A percentile compares a stretch with the other conserved stretches of the same genome.
Conservation (phyloP, 2,888 invertebrate species). For the Nezara viridula region DNA sequence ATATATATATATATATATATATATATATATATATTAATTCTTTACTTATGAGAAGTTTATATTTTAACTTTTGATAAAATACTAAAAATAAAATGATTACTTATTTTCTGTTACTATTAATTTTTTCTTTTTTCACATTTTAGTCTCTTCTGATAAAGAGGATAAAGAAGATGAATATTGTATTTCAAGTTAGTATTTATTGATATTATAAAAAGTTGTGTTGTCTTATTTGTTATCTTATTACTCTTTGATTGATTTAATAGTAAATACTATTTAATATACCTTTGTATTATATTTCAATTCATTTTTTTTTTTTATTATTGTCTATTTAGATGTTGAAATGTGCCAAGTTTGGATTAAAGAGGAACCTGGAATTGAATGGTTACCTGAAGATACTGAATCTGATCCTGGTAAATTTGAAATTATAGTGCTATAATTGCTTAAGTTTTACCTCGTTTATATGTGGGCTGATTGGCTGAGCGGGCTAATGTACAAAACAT, state of each 20-base stretch:
- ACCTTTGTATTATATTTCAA: background rate
- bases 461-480: too few species aligned
- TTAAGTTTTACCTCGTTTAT: background rate
- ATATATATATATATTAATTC: too few species aligned
- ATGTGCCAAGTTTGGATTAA: conserved; percentile 26
- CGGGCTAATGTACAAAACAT: too few species aligned
- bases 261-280: background rate
- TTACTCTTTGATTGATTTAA: background rate
- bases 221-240: background rate
- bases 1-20: too few species aligned
- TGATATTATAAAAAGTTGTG: background rate
- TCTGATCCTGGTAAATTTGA: background rate
- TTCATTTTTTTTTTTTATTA: background rate
- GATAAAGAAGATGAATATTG: conserved; percentile 6
- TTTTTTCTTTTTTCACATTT: background rate
- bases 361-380: conserved; percentile 27
- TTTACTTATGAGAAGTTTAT: too few species aligned
- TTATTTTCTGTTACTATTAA: background rate
- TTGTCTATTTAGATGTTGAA: conserved; percentile 14
- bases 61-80: too few species aligned
- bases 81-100: too few species aligned
- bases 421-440: background rate
- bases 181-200: conserved; percentile 26
- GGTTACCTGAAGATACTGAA: conserved; percentile 1
- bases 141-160: background rate